Conservation (phyloP, 2,888 invertebrate genomes). For the Scelioninae gen. 1 region DNA sequence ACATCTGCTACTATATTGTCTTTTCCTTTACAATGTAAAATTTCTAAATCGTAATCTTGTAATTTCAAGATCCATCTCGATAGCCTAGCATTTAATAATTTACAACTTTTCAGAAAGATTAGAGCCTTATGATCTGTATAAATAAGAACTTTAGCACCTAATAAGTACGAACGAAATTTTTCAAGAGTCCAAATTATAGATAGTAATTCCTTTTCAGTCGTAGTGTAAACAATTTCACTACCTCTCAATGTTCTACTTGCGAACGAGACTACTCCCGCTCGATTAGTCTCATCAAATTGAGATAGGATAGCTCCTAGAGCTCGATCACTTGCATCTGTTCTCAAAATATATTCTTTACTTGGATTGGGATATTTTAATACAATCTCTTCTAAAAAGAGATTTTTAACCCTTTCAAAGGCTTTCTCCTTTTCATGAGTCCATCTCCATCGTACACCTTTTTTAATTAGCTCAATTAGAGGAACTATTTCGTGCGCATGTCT, state of each 20-base stretch:
- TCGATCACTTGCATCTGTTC: neutral
- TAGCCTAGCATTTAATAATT: neutral
- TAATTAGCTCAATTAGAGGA: neutral
- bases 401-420: neutral
- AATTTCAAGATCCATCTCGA: neutral
- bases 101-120: neutral
- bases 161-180: neutral
- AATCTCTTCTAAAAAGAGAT: neutral
- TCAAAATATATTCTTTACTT: neutral
- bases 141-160: neutral
- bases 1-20: neutral
- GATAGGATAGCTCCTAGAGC: neutral
- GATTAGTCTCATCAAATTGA: neutral
- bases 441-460: neutral
- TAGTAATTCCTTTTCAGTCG: neutral
- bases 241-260: neutral
- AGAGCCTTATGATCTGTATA: neutral
- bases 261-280: neutral
- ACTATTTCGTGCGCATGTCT: slow-evolving; percentile 27
- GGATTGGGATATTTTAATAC: neutral
- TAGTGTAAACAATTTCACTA: neutral
- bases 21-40: neutral
- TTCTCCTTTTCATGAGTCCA: neutral
- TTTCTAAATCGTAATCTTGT: neutral
- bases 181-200: neutral